A percentile compares a stretch with the other conserved stretches of the same genome.
Conservation (phyloP, 2,888 invertebrate species). For the Nomada lathburiana region DNA sequence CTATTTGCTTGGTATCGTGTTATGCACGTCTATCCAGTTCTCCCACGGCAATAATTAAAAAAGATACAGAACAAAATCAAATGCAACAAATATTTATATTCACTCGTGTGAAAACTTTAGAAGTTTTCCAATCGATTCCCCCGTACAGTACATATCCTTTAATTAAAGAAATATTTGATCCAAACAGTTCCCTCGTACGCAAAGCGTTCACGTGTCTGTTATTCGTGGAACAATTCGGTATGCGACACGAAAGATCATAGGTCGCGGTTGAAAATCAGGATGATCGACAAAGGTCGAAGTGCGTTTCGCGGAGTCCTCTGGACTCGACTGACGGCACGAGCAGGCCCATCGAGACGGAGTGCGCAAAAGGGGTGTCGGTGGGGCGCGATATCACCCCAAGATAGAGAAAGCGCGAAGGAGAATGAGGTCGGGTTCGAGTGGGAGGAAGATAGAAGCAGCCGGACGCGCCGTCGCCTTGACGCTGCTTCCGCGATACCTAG, state of each 20-base stretch:
- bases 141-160: no score
- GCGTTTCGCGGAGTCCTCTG: constrained; percentile 77
- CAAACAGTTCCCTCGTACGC: no score
- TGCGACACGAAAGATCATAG: no score
- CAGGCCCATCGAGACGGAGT: constrained; percentile 63
- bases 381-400: constrained; percentile 67
- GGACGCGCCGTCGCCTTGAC: constrained; percentile 76
- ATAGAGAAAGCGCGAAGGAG: constrained; percentile 56
- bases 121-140: no score
- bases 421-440: constrained; percentile 37
- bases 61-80: no score
- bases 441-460: constrained; percentile 35
- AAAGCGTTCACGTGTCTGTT: no score
- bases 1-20: constrained; percentile 67
- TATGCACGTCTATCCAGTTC: constrained; percentile 45
- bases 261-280: constrained; percentile 17
- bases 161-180: no score
- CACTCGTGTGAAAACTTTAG: no score
- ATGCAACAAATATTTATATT: no score
- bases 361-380: constrained; percentile 65
- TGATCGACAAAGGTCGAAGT: constrained; percentile 61
- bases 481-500: constrained; percentile 66
- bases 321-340: constrained; percentile 75
- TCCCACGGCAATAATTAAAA: not conserved
- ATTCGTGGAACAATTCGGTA: no score